Evolutionary conservation across 2,797 vertebrate genomes (phyloP).

Genomic region (Nannoperca obscura): DNA sequence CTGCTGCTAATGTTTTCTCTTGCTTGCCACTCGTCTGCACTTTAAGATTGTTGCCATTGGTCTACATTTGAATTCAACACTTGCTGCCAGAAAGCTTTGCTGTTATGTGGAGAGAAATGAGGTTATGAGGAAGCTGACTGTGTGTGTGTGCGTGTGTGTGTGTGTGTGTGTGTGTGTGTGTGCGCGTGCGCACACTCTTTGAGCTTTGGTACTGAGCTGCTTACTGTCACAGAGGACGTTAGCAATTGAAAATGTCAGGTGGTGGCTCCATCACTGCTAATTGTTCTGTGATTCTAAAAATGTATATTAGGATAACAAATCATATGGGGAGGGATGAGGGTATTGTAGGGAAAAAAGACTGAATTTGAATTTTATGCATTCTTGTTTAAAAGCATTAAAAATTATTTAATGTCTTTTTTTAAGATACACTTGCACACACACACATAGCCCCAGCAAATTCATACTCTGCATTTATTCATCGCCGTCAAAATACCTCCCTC

Average conservation of each 20-base stretch:
- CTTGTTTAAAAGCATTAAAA: too few relatives aligned
- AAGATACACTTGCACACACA: not conserved
- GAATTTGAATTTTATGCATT: slow-evolving; percentile 8
- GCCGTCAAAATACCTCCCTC: slow-evolving; percentile 18
- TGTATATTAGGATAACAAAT: slow-evolving; percentile 16
- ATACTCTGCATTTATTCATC: slow-evolving; percentile 36
- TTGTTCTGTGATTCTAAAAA: slow-evolving; percentile 39
- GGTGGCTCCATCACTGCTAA: slow-evolving; percentile 35
- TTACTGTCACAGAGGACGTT: slow-evolving; percentile 42
- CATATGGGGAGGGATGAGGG: not conserved
- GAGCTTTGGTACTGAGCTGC: slow-evolving; percentile 41
- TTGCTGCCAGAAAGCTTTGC: slow-evolving; percentile 51
- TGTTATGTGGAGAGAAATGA: slow-evolving; percentile 54
- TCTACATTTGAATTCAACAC: slow-evolving; percentile 61
- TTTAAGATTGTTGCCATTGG: slow-evolving; percentile 60
- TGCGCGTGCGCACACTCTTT: slow-evolving; percentile 28
- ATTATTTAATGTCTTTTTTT: slow-evolving; percentile 8
- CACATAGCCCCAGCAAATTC: slow-evolving; percentile 1
- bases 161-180: too few relatives aligned
- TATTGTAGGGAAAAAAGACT: not conserved
- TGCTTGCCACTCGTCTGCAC: slow-evolving; percentile 49
- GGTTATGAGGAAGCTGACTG: slow-evolving; percentile 37
- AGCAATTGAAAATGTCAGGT: slow-evolving; percentile 43
- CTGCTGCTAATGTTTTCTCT: slow-evolving; percentile 62
- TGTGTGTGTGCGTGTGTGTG: slow-evolving; percentile 22